A percentile compares a stretch with the other conserved stretches of the same genome.
phyloP scores from a whole-genome alignment of 1,140 invertebrate genomes.

The Drosophila pseudoobscura region DNA sequence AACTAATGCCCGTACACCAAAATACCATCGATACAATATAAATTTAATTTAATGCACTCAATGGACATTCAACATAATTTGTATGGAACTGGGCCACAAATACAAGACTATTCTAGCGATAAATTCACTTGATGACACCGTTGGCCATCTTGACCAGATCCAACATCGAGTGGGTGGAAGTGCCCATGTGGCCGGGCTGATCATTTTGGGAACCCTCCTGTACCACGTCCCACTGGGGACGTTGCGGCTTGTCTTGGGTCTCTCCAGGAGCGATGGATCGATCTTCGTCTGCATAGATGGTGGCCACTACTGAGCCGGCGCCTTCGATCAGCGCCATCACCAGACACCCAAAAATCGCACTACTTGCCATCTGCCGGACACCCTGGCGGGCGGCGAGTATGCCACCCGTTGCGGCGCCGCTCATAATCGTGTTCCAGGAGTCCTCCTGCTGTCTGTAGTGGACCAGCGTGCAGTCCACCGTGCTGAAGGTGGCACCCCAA shows the following conservation, averaged over 20 bases:
- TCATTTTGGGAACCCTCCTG: background rate
- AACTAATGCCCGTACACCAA: no score
- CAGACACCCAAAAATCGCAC: conserved; percentile 62
- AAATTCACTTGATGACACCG: conserved; percentile 12
- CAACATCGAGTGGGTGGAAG: conserved; percentile 29
- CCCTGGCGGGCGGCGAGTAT: conserved; percentile 65
- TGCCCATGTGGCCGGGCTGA: background rate
- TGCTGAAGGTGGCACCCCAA: conserved; percentile 69
- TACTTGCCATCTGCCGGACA: conserved; percentile 69
- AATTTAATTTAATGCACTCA: no score
- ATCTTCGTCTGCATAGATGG: conserved; percentile 58
- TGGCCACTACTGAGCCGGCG: conserved; percentile 58
- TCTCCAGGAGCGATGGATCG: background rate
- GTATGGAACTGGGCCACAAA: background rate
- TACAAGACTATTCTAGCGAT: background rate
- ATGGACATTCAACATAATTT: conserved; percentile 45
- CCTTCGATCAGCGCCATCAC: conserved; percentile 67
- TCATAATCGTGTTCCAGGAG: conserved; percentile 67
- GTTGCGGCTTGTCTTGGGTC: background rate
- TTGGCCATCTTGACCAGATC: conserved; percentile 51
- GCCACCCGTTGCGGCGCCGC: conserved; percentile 64
- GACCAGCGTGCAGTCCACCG: conserved; percentile 65
- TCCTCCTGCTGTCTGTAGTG: conserved; percentile 58
- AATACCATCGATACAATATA: no score
- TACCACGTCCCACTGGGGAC: conserved; percentile 51